Conservation (phyloP, 1,140 invertebrate genomes). For the Leptinotarsa texana region DNA sequence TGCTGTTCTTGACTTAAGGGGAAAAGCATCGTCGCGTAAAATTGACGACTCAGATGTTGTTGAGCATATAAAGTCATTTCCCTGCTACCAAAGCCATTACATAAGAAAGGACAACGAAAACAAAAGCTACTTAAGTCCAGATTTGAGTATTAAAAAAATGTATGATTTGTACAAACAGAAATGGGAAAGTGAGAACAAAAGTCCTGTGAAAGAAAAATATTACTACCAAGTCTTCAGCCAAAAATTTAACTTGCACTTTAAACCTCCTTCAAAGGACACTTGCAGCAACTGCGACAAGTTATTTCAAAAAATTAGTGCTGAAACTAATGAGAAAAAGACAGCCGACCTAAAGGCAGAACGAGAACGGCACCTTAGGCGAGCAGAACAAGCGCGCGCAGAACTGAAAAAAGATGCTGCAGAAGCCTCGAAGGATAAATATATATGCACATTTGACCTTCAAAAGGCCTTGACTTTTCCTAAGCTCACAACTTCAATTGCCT, state of each 20-base stretch:
- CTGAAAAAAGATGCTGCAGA: conserved; percentile 14
- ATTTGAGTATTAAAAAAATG: conserved; percentile 42
- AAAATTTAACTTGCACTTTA: conserved; percentile 37
- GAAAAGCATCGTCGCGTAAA: conserved; percentile 27
- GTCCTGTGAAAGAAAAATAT: conserved; percentile 25
- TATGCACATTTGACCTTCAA: background rate
- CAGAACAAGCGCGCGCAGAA: conserved; percentile 7
- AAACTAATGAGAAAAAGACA: conserved; percentile 2
- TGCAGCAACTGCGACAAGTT: conserved; percentile 25
- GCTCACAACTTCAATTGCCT: conserved; percentile 22
- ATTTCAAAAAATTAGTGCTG: conserved; percentile 1
- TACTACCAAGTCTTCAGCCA: conserved; percentile 25
- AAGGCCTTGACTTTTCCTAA: conserved; percentile 15
- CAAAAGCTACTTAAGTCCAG: conserved; percentile 30
- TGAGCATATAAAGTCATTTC: conserved; percentile 34
- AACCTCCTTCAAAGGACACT: conserved; percentile 13
- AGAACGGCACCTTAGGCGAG: conserved; percentile 15
- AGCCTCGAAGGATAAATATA: conserved; percentile 24
- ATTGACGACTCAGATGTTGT: conserved; percentile 30
- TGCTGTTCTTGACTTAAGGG: conserved; percentile 15
- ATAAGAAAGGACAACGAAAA: conserved; percentile 19
- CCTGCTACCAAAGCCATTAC: conserved; percentile 35
- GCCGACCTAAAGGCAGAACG: background rate
- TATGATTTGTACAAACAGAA: conserved; percentile 31
- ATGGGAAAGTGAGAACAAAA: conserved; percentile 14